Base-by-base conservation (phyloP, 2,113 vertebrate genomes). In the Rhea pennata region DNA sequence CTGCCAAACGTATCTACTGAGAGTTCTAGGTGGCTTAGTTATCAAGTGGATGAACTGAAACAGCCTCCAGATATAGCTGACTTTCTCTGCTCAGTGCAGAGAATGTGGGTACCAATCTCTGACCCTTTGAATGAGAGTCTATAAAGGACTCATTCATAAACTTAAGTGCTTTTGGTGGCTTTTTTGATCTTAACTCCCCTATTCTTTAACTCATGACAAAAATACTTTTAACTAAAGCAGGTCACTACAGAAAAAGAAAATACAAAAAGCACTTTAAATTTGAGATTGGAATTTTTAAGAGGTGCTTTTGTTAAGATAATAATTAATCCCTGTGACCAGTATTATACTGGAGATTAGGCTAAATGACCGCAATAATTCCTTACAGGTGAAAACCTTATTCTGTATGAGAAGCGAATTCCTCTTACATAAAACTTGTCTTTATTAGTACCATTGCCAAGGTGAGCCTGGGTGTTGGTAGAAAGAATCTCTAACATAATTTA, bases 11-110 rank as follows among this genome's bases (percentile, higher is more conserved):
- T 83, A 91, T 67, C 42, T 65, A 0, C 31, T 31, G 51, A 66
- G 3, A 4, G 44, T n/a, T 64, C 64, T 26, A 3, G 36, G 36
- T 11, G 11, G 56, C 62, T 88, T 72, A 64, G 51, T 19, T 72
- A 39, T 33, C 0, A 1, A 1, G 1, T 59, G 64, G 33, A 4
- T 3, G 12, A 44, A 14, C 21, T 62, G 59, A 62, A 70, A 9
- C 10, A 65, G 64, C 23, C 48, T 1, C 0, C 40, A 23, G 42
- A 40, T 12, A 33, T 50, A 44, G 17, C n/a, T 59, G 76, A 10
- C 12, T 59, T 70, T n/a, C 36, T 64, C 42, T 1, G 1, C 36
- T 81, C 15, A 12, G 39, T 2, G 2, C 31, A 61, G 58, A 29
- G 42, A 39, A 10, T 39, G 26, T 3, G 42, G 23, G 15, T 88